phyloP scores from a whole-genome alignment of 2,888 invertebrate species.

The Eudasyphora cyanicolor region DNA sequence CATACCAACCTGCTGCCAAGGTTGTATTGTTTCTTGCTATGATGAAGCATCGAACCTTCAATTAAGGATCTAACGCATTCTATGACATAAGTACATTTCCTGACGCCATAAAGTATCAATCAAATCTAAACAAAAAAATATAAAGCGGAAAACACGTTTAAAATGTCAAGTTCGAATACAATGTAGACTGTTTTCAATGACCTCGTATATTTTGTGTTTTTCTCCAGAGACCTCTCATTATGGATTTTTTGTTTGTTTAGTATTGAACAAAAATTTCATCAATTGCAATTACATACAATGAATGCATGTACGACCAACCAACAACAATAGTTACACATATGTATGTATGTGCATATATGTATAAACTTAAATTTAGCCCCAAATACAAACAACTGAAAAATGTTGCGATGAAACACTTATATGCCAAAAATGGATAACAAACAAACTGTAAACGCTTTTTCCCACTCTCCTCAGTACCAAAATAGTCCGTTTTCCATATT shows the following conservation, averaged over 20 bases:
- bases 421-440: slow-evolving; percentile 42
- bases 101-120: too few species aligned
- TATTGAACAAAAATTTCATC: neutral
- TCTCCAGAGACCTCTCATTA: neutral
- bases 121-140: neutral
- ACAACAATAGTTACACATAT: too few species aligned
- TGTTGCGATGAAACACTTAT: slow-evolving; percentile 32
- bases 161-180: neutral
- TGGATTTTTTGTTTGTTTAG: neutral
- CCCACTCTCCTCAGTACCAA: neutral
- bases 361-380: neutral
- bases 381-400: neutral
- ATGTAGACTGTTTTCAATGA: neutral
- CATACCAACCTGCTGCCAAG: too few species aligned
- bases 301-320: too few species aligned
- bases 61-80: too few species aligned
- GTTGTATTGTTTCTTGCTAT: too few species aligned
- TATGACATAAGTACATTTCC: too few species aligned
- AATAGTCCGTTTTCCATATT: slow-evolving; percentile 3
- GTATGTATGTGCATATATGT: neutral
- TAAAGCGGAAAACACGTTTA: too few species aligned
- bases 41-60: too few species aligned
- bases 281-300: neutral
- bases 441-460: slow-evolving; percentile 9
- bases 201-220: neutral